These are phyloP conservation scores for Pygmarrhopalites habei DNA, from an alignment of 1,140 invertebrate species.

Conservation along the genomic window DNA sequence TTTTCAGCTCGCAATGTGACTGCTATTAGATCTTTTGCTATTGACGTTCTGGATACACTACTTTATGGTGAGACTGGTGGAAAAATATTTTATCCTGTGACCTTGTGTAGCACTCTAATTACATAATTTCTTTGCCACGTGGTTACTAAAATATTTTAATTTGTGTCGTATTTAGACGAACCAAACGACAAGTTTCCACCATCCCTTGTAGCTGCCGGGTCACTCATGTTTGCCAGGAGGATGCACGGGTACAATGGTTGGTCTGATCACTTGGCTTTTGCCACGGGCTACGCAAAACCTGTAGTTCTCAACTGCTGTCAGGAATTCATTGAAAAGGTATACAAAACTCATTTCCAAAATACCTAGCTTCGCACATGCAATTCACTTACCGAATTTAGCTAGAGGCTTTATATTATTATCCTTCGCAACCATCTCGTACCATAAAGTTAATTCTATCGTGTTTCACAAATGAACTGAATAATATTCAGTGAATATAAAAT, in stretches of 20 bases:
- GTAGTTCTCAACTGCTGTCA: neutral
- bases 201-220: conserved; percentile 17
- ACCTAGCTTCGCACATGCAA: too few relatives aligned
- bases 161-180: conserved; percentile 11
- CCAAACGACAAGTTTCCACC: conserved; percentile 6
- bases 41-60: neutral
- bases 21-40: neutral
- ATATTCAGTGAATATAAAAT: too few relatives aligned
- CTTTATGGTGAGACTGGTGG: neutral
- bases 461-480: too few relatives aligned
- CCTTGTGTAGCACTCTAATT: neutral
- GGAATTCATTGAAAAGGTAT: neutral
- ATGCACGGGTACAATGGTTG: conserved; percentile 11
- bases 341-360: neutral
- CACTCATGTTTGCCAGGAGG: conserved; percentile 12
- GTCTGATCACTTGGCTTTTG: neutral
- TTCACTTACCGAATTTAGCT: neutral
- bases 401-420: neutral
- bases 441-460: neutral
- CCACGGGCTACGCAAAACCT: neutral
- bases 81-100: neutral
- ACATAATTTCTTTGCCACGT: neutral
- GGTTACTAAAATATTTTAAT: neutral
- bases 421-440: neutral
- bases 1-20: neutral